Evolutionary conservation across 2,888 invertebrate species (phyloP), one percentile per base, ranked within the genome.

Genomic region (Lydus trimaculatus): DNA sequence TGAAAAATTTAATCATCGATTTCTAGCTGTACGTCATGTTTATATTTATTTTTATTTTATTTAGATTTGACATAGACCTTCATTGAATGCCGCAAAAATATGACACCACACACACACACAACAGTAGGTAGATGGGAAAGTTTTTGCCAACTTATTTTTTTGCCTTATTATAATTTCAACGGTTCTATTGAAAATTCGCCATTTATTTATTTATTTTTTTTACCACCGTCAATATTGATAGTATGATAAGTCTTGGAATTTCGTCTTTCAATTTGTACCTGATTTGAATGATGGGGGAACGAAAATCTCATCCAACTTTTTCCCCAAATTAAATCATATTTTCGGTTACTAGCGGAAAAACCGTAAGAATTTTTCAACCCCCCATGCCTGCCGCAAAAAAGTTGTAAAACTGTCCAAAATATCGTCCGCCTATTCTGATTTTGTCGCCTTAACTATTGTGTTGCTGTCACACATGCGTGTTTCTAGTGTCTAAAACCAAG

Each of bases 21-120:
- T 56, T 56, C 13, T 11, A 36, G 25, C 56, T 5, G 25, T 6
- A 56, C 25, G 25, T 56, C 56, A 56, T 56, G 13, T 56, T 56
- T 56, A 56, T 56, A 56, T 56, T 56, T 56, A 56, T 56, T 56
- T 25, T n/a, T n/a, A n/a, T n/a, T n/a, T n/a, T n/a, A n/a, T n/a
- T n/a, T n/a, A n/a, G 11, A 56, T 56, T 56, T 25, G 56, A 25
- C 56, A 25, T 56, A 56, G 23, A 23, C 56, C 23, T 56, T 56
- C 56, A 48, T 48, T 20, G 48, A 13, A n/a, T n/a, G 17, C 17
- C 6, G n/a, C 43, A 43, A 43, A 43, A 43, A 43, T 43, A 6
- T n/a, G n/a, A 39, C 11, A 33, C 33, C n/a, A n/a, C 28, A 4
- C 4, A 28, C 4, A 28, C 4, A 7, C 1, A 9, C 33, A 33